A percentile compares a stretch with the other conserved stretches of the same genome.
phyloP scores from a whole-genome alignment of 2,888 invertebrate species.

The Ferdinandea cuprea region DNA sequence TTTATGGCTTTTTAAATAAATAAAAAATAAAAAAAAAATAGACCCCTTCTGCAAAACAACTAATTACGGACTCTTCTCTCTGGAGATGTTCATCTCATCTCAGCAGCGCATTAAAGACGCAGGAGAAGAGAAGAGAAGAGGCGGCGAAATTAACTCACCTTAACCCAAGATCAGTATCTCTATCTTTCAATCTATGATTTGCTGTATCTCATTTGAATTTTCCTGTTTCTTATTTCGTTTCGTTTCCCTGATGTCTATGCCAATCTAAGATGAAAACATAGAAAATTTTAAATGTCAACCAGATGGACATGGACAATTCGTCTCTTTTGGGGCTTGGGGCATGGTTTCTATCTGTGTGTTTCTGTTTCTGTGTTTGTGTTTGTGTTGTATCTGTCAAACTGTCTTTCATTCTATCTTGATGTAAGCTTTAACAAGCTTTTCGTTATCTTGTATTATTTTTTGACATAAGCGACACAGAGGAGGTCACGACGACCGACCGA shows the following conservation, averaged over 20 bases:
- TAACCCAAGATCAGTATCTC: conserved; percentile 47
- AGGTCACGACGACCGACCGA: too few relatives aligned
- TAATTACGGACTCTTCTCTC: conserved; percentile 9
- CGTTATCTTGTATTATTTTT: conserved; percentile 43
- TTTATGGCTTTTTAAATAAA: conserved; percentile 39
- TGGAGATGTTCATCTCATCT: too few relatives aligned
- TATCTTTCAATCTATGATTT: conserved; percentile 39
- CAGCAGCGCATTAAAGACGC: too few relatives aligned
- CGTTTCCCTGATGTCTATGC: background rate
- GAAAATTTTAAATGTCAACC: conserved; percentile 55
- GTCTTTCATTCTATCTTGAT: conserved; percentile 60
- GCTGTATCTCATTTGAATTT: conserved; percentile 66
- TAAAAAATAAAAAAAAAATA: too few relatives aligned
- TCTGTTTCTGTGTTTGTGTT: too few relatives aligned
- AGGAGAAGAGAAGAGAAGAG: background rate
- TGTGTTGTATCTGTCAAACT: conserved; percentile 58
- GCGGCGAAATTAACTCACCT: conserved; percentile 16
- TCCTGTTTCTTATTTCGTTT: conserved; percentile 14
- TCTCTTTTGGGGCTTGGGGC: conserved; percentile 43
- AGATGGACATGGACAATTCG: conserved; percentile 42
- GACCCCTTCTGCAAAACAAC: conserved; percentile 9
- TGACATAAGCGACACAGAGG: background rate
- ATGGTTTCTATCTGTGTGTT: too few relatives aligned
- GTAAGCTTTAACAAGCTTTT: conserved; percentile 57
- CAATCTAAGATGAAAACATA: conserved; percentile 44